Conservation (phyloP, 2,113 vertebrate genomes). For the Serinus canaria region DNA sequence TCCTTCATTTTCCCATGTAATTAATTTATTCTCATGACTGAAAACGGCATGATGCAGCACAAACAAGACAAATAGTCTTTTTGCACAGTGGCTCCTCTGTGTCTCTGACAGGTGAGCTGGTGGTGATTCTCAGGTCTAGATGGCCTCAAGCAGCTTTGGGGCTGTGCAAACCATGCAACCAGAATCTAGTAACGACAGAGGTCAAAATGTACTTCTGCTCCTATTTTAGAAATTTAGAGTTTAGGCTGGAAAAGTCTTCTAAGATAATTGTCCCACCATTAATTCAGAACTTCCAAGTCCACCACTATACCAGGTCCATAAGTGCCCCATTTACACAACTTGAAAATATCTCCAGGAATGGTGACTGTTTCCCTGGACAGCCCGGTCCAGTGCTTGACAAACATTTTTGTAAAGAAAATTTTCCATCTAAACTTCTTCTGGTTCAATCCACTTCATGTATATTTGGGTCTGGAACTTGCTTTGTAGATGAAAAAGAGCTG, state of each 20-base stretch:
- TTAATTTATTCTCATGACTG: constrained; percentile 2
- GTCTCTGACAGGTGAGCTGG: not conserved
- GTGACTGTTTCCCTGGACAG: not conserved
- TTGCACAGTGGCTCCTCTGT: not conserved
- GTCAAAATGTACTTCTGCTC: not conserved
- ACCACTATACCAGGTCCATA: not conserved
- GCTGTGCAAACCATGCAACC: not conserved
- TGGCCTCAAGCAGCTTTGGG: not conserved
- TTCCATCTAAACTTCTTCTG: not conserved
- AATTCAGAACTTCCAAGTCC: not conserved
- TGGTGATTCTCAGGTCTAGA: not conserved
- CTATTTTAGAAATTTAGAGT: not conserved
- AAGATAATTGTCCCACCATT: not conserved
- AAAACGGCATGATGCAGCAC: not conserved
- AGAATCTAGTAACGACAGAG: not conserved
- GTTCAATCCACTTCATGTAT: not conserved
- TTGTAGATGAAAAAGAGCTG: not conserved
- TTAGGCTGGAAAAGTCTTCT: not conserved
- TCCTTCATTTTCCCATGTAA: not conserved
- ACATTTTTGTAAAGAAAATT: not conserved
- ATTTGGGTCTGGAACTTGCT: not conserved
- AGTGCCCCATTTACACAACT: not conserved
- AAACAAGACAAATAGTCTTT: not conserved
- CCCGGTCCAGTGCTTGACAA: not conserved
- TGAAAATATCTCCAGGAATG: not conserved